Conservation (phyloP, 1,140 invertebrate genomes). For the Procambarus clarkii region DNA sequence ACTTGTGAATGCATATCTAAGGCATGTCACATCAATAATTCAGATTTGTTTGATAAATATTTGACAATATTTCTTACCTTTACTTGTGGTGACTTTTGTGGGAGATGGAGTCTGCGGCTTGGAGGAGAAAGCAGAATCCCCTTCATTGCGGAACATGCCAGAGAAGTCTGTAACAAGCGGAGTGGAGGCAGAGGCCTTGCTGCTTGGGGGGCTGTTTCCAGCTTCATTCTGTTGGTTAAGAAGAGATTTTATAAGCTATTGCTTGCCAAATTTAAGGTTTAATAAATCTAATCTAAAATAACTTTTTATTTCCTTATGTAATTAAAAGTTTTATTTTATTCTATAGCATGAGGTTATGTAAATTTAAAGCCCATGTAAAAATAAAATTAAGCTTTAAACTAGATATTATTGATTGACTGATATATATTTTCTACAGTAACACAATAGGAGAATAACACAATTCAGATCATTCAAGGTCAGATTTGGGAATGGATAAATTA, state of each 20-base stretch:
- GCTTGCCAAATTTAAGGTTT: neutral
- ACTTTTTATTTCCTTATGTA: neutral
- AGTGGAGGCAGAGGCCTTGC: neutral
- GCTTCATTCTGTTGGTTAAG: constrained; percentile 36
- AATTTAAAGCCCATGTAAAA: neutral
- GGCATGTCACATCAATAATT: too few species aligned
- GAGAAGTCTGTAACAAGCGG: constrained; percentile 46
- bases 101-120: constrained; percentile 50
- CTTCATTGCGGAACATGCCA: constrained; percentile 56
- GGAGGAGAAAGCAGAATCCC: constrained; percentile 27
- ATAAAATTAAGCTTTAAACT: too few species aligned
- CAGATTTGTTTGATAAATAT: too few species aligned
- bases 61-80: constrained; percentile 18
- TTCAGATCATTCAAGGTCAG: too few species aligned
- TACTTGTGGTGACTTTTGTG: constrained; percentile 20
- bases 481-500: too few species aligned
- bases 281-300: neutral
- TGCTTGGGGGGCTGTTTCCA: constrained; percentile 38
- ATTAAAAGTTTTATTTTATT: neutral
- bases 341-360: neutral
- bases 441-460: too few species aligned
- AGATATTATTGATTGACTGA: too few species aligned
- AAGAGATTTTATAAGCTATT: neutral
- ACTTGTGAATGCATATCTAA: too few species aligned
- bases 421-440: too few species aligned